Conservation (phyloP, 1,140 invertebrate genomes). For the Latrodectus geometricus region DNA sequence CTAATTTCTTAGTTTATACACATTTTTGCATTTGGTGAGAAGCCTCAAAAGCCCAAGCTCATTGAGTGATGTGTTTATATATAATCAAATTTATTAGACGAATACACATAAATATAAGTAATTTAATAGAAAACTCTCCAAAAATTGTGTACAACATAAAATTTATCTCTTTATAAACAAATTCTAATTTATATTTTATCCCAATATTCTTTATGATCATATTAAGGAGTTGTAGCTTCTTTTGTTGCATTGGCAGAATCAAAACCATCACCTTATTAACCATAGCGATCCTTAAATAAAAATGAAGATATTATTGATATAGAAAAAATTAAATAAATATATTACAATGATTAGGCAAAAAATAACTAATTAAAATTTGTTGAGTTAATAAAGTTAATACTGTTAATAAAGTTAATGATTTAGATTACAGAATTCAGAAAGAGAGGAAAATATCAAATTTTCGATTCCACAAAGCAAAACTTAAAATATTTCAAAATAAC, state of each 20-base stretch:
- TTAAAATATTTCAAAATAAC: too few relatives aligned
- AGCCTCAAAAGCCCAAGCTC: too few relatives aligned
- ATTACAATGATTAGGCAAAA: too few relatives aligned
- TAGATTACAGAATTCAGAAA: too few relatives aligned
- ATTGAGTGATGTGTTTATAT: too few relatives aligned
- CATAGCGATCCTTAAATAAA: background rate
- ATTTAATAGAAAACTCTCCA: slow-evolving; percentile 54
- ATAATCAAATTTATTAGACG: too few relatives aligned
- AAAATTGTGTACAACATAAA: slow-evolving; percentile 45
- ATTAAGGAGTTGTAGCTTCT: background rate
- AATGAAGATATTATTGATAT: background rate
- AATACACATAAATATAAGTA: slow-evolving; percentile 9
- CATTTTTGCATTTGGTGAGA: too few relatives aligned
- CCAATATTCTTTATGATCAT: background rate
- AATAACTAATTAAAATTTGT: background rate
- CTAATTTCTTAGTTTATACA: too few relatives aligned
- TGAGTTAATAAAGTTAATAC: background rate
- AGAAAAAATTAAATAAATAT: background rate
- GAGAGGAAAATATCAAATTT: too few relatives aligned
- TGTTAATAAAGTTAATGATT: background rate
- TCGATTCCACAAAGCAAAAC: too few relatives aligned
- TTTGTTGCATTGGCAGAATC: slow-evolving; percentile 25
- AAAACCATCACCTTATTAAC: slow-evolving; percentile 55
- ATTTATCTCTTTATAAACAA: slow-evolving; percentile 49
- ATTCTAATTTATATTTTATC: slow-evolving; percentile 40